phyloP scores from a whole-genome alignment of 2,888 invertebrate species.

The Ectropis crepuscularia region DNA sequence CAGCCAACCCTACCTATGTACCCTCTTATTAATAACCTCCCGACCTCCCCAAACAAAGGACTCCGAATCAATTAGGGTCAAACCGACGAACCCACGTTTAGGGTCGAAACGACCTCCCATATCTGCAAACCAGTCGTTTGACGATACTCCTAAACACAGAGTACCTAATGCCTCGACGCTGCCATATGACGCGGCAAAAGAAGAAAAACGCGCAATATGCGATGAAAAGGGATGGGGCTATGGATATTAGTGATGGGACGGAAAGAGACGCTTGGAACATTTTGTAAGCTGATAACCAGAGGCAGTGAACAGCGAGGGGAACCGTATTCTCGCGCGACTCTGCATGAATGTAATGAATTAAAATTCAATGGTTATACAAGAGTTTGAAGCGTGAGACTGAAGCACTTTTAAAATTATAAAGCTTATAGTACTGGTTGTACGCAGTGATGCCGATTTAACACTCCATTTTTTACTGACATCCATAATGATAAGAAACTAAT shows the following conservation, averaged over 20 bases:
- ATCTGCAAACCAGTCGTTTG: constrained; percentile 56
- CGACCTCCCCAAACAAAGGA: constrained; percentile 77
- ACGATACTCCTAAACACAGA: constrained; percentile 65
- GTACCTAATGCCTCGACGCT: constrained; percentile 67
- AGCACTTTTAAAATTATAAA: constrained; percentile 61
- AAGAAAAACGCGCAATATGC: constrained; percentile 83
- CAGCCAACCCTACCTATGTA: constrained; percentile 66
- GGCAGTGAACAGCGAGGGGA: constrained; percentile 81
- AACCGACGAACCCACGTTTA: constrained; percentile 52
- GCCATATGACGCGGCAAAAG: constrained; percentile 83
- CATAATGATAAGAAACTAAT: constrained; percentile 32
- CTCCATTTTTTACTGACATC: too few relatives aligned
- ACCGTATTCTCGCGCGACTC: constrained; percentile 82
- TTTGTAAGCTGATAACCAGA: constrained; percentile 85
- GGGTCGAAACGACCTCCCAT: constrained; percentile 43
- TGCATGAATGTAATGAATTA: constrained; percentile 83
- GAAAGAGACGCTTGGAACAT: constrained; percentile 76
- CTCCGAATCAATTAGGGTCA: constrained; percentile 73
- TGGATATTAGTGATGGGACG: constrained; percentile 64
- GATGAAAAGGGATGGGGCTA: constrained; percentile 72
- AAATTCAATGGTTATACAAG: constrained; percentile 75
- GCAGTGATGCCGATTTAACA: background rate
- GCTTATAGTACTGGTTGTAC: constrained; percentile 43
- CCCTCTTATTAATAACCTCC: constrained; percentile 71
- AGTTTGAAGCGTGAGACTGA: constrained; percentile 65